Evolutionary conservation across 2,888 invertebrate species (phyloP).

Genomic region (Apotomis turbidana): DNA sequence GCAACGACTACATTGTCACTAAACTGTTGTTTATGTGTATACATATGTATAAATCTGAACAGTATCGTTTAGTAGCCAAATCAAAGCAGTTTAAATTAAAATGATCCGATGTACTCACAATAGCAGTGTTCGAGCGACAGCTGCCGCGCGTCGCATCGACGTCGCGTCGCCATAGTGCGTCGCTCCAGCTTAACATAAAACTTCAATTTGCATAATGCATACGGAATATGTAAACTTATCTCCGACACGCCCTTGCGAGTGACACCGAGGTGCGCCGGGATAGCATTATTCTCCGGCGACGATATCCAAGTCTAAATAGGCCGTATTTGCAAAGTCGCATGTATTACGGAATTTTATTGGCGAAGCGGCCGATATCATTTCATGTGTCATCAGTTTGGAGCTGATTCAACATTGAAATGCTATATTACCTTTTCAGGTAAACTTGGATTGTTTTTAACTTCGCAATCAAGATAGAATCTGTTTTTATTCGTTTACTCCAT

Average conservation of each 20-base stretch:
- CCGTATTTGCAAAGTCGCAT: slow-evolving; percentile 72
- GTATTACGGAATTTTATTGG: slow-evolving; percentile 64
- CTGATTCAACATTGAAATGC: slow-evolving; percentile 52
- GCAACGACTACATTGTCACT: too few species aligned
- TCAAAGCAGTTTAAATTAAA: too few species aligned
- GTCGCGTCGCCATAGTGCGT: slow-evolving; percentile 47
- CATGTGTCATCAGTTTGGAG: slow-evolving; percentile 47
- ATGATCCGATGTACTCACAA: background rate
- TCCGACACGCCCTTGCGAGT: slow-evolving; percentile 79
- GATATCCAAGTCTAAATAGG: slow-evolving; percentile 79
- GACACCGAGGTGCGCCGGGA: slow-evolving; percentile 80
- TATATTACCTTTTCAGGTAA: slow-evolving; percentile 39
- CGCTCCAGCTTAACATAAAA: slow-evolving; percentile 77
- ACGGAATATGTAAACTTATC: slow-evolving; percentile 82
- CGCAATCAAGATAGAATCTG: slow-evolving; percentile 41
- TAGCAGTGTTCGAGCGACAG: background rate
- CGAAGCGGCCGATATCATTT: slow-evolving; percentile 56
- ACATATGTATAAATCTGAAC: too few species aligned
- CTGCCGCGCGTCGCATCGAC: background rate
- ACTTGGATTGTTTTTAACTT: slow-evolving; percentile 42
- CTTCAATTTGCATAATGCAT: slow-evolving; percentile 83
- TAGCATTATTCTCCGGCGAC: slow-evolving; percentile 78
- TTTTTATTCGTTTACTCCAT: slow-evolving; percentile 30
- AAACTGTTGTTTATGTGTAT: too few species aligned
- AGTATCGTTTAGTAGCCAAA: too few species aligned